These are phyloP conservation scores for Myiothlypis chrysogaster DNA, from an alignment of 2,797 vertebrate genomes.

Conservation along the genomic window DNA sequence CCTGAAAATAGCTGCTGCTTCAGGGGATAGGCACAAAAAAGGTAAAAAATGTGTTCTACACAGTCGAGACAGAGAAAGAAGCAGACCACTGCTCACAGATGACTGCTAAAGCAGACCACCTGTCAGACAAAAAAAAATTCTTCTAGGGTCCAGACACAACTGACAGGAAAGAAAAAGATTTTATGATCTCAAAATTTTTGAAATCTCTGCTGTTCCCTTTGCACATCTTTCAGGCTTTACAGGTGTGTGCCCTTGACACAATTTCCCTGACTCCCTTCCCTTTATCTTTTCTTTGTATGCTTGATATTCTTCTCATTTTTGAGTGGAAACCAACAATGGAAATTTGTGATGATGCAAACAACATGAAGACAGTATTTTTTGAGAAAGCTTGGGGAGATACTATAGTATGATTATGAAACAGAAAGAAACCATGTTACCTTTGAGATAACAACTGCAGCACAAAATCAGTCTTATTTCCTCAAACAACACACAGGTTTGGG, in stretches of 20 bases:
- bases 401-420: neutral
- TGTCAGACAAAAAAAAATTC: rapidly evolving
- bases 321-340: neutral
- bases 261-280: neutral
- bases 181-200: neutral
- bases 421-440: neutral
- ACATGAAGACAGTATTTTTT: neutral
- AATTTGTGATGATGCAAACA: neutral
- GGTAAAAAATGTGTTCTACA: neutral
- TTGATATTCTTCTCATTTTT: neutral
- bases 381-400: neutral
- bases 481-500: neutral
- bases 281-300: neutral
- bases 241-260: neutral
- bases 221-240: neutral
- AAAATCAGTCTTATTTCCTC: neutral
- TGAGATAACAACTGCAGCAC: neutral
- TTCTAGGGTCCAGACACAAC: neutral
- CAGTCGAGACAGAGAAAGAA: neutral
- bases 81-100: neutral
- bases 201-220: neutral
- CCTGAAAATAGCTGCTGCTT: neutral
- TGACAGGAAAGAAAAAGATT: neutral
- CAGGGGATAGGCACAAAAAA: neutral
- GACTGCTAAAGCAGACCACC: neutral